phyloP scores from a whole-genome alignment of 1,140 invertebrate species.

The Magallana angulata region DNA sequence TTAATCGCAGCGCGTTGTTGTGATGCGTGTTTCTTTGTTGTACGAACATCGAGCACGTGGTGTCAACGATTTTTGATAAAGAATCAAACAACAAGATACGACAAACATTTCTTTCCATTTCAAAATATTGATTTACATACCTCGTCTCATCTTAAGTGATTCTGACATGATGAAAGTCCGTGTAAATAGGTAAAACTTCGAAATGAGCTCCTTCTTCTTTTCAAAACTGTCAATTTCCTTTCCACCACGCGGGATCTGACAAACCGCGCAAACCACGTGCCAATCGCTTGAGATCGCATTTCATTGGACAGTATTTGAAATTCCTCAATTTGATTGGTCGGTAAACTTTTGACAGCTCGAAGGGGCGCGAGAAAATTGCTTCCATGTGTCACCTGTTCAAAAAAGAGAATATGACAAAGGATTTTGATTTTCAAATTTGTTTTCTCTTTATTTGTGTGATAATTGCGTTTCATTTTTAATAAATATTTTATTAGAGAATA shows the following conservation, averaged over 20 bases:
- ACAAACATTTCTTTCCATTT: background rate
- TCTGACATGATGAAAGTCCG: background rate
- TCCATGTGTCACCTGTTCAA: slow-evolving; percentile 29
- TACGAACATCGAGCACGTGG: slow-evolving; percentile 17
- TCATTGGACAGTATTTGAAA: slow-evolving; percentile 16
- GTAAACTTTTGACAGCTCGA: slow-evolving; percentile 14
- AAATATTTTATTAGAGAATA: too few relatives aligned
- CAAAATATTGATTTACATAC: background rate
- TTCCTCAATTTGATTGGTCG: slow-evolving; percentile 13
- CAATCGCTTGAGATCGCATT: slow-evolving; percentile 16
- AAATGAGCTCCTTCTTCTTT: background rate
- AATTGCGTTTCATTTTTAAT: too few relatives aligned
- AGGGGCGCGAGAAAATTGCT: slow-evolving; percentile 27
- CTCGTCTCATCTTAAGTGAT: slow-evolving; percentile 35
- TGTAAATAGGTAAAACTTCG: background rate
- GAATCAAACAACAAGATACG: slow-evolving; percentile 6
- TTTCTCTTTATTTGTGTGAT: too few relatives aligned
- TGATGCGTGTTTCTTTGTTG: slow-evolving; percentile 24
- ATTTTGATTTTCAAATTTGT: too few relatives aligned
- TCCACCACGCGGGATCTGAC: slow-evolving; percentile 35
- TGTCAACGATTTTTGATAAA: slow-evolving; percentile 28
- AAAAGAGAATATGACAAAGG: background rate
- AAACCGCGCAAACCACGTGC: slow-evolving; percentile 35
- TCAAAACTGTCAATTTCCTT: slow-evolving; percentile 32
- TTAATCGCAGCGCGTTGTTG: slow-evolving; percentile 1